Base-by-base conservation (phyloP, 2,113 vertebrate genomes). In the Poeciliopsis prolifica region DNA sequence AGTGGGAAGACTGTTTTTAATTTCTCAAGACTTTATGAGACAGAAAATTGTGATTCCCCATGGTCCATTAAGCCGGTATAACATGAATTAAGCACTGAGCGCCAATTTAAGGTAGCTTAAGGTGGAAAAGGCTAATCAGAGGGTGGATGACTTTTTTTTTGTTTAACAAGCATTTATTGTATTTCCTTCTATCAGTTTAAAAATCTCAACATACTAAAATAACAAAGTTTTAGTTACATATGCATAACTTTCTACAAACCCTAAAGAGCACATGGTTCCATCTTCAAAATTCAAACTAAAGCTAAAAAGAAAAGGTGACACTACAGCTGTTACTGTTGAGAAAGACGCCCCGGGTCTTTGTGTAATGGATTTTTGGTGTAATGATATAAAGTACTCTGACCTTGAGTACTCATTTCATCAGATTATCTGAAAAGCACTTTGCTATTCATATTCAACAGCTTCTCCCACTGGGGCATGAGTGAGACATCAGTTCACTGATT, bases 381-480 rank as follows among this genome's bases (percentile, higher is more conserved):
- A 64, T 72, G 22, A 58, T 24, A 58, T 58, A 58, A 22, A 63
- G 33, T 58, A 24, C 42, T 64, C 63, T 71, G 30, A 81, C 61
- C 54, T 76, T 2, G 58, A n/a, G 11, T 61, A 37, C 61, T 65
- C 44, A 70, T 12, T 51, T 71, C 3, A 63, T 5, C 26, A 72
- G 60, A 63, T 63, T 44, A 31, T 15, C 17, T 58, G 24, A 58
- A 58, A 58, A 24, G 22, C 51, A 58, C 10, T n/a, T 58, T 58
- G 22, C n/a, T n/a, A 58, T 58, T 58, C 17, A 58, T 58, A 58
- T 58, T 58, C 22, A 58, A n/a, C 51, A 58, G 51, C 24, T 58
- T 58, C 22, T 10, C 24, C n/a, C 22, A n/a, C 51, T 24, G 19
- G 22, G 51, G 51, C 15, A 10, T 58, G 22, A 58, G 51, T 58